phyloP scores from a whole-genome alignment of 2,888 invertebrate species.

The Drosophila robusta region DNA sequence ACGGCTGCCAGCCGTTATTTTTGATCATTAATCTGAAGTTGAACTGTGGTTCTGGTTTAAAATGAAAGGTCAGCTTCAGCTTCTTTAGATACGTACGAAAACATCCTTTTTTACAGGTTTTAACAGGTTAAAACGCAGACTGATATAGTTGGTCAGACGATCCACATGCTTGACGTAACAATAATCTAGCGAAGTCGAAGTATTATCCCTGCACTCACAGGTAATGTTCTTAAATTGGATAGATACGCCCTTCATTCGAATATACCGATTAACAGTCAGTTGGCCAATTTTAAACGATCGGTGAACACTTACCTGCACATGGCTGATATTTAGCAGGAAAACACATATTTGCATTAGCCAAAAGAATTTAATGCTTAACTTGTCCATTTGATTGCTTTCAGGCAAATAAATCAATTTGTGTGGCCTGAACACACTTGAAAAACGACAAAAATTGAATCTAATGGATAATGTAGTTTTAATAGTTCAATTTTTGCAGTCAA shows the following conservation, averaged over 20 bases:
- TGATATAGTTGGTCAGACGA: slow-evolving; percentile 5
- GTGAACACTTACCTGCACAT: slow-evolving; percentile 13
- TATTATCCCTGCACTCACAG: slow-evolving; percentile 22
- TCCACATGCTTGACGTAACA: slow-evolving; percentile 11
- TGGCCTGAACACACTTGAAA: too few species aligned
- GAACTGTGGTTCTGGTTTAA: slow-evolving; percentile 6
- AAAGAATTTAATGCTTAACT: background rate
- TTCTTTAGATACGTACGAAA: slow-evolving; percentile 10
- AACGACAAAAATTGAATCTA: too few species aligned
- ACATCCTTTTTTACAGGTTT: background rate
- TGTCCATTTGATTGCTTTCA: slow-evolving; percentile 3
- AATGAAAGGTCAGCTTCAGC: too few species aligned
- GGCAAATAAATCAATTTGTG: slow-evolving; percentile 1
- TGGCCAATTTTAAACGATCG: too few species aligned
- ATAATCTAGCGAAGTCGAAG: background rate
- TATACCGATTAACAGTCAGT: too few species aligned
- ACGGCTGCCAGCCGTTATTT: slow-evolving; percentile 31
- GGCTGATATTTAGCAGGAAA: background rate
- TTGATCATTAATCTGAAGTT: slow-evolving; percentile 7
- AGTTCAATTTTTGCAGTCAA: background rate
- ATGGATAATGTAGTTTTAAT: slow-evolving; percentile 11
- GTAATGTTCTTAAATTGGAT: slow-evolving; percentile 25
- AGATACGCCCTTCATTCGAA: background rate
- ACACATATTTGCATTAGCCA: background rate
- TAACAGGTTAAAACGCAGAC: slow-evolving; percentile 1